These are phyloP conservation scores for Saccopteryx bilineata DNA, from an alignment of 2,113 vertebrate species.

Conservation along the genomic window DNA sequence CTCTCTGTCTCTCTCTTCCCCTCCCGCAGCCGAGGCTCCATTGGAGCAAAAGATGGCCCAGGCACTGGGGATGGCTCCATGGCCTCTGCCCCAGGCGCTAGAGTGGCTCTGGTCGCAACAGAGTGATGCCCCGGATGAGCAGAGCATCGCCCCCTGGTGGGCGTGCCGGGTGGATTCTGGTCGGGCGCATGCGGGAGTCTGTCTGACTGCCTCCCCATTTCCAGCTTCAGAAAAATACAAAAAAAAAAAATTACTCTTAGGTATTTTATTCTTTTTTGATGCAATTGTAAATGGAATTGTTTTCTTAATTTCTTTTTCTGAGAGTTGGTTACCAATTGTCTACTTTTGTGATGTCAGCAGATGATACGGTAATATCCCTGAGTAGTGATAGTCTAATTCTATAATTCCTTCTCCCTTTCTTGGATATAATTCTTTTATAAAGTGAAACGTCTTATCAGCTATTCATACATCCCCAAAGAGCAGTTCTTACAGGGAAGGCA, in stretches of 20 bases:
- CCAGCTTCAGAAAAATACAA: too few species aligned
- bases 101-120: too few species aligned
- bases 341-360: neutral
- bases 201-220: too few species aligned
- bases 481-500: neutral
- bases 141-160: too few species aligned
- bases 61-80: too few species aligned
- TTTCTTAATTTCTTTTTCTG: neutral
- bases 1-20: too few species aligned
- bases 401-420: neutral
- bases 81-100: too few species aligned
- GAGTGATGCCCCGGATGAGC: too few species aligned
- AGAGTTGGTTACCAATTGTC: neutral
- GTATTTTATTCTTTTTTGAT: neutral
- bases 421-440: slow-evolving; percentile 5
- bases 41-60: too few species aligned
- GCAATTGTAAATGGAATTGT: neutral
- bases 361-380: neutral
- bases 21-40: too few species aligned
- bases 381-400: neutral
- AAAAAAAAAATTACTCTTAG: neutral
- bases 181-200: too few species aligned
- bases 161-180: too few species aligned
- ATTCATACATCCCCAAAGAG: neutral
- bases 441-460: slow-evolving; percentile 1